phyloP scores from a whole-genome alignment of 2,113 vertebrate genomes.

The Aepyceros melampus region DNA sequence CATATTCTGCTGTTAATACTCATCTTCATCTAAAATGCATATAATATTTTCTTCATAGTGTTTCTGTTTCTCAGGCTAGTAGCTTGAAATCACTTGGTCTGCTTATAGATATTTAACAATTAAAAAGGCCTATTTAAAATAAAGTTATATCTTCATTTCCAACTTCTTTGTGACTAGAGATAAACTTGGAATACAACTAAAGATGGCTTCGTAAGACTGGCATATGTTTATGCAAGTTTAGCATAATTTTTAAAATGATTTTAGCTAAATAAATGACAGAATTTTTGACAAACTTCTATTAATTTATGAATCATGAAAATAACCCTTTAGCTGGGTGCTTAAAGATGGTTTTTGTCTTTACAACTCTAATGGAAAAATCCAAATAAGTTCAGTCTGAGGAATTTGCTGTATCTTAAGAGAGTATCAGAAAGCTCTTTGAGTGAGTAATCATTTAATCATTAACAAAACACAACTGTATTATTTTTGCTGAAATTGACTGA shows the following conservation, averaged over 20 bases:
- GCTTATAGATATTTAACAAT: background rate
- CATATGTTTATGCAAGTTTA: background rate
- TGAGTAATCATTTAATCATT: background rate
- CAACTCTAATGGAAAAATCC: background rate
- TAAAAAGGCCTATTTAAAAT: background rate
- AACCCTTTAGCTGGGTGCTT: background rate
- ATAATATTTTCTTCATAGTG: background rate
- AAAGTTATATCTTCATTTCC: background rate
- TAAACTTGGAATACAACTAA: background rate
- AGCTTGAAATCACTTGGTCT: background rate
- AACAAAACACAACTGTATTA: background rate
- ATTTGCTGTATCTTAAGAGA: background rate
- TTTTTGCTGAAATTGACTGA: background rate
- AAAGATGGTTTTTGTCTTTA: background rate
- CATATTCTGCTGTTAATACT: background rate
- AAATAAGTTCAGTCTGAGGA: background rate
- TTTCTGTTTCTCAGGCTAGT: background rate
- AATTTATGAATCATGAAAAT: background rate
- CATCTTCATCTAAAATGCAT: background rate
- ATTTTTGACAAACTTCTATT: background rate
- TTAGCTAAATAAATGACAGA: background rate
- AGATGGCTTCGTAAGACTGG: background rate
- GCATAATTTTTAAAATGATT: background rate
- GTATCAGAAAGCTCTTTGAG: background rate
- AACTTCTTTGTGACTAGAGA: background rate